Evolutionary conservation across 2,113 vertebrate genomes (phyloP), one percentile per base, ranked within the genome.

Genomic region (Rhea pennata): DNA sequence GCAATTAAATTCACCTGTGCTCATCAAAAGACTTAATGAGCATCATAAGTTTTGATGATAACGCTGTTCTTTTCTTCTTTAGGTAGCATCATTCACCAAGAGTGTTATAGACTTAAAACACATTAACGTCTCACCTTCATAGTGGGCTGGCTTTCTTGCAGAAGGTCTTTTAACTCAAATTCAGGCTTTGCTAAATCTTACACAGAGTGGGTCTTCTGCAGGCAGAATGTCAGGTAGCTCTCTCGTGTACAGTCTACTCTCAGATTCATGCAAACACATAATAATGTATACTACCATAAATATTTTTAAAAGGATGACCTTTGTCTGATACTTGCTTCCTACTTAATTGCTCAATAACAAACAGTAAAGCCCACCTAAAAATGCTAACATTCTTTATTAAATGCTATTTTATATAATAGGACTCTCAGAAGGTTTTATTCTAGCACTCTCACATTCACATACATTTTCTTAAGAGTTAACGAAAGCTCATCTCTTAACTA

Each of bases 1-100:
- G 86, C 85, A 96, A 95, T 96, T 96, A 94, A 95, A 94, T 92
- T 92, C 95, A 90, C 88, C 93, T 96, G 71, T 90, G 79, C 80
- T 94, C 73, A 94, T 96, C 86, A 94, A 90, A 96, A 94, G 86
- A 59, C 88, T 93, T 96, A 95, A 94, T 92, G 90, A 90, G 65
- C 67, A 87, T 90, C 86, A 50, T 96, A 96, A 96, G 88, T 88
- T 96, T 88, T 97, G 85, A 83, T 81, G 88, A 88, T 90, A 96
- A 95, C 26, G 17, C 50, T 84, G 61, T 90, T 96, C 82, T 88
- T 83, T 90, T 93, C 79, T 93, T 81, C 70, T 67, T 87, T 90
- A 88, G 70, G 24, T 87, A 87, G 56, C 53, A 84, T 93, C 44
- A 29, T 81, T 95, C 50, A 62, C 33, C 44, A 54, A 33, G 29